Base-by-base conservation (phyloP, 1,140 invertebrate genomes). In the Condylostylus longicornis region DNA sequence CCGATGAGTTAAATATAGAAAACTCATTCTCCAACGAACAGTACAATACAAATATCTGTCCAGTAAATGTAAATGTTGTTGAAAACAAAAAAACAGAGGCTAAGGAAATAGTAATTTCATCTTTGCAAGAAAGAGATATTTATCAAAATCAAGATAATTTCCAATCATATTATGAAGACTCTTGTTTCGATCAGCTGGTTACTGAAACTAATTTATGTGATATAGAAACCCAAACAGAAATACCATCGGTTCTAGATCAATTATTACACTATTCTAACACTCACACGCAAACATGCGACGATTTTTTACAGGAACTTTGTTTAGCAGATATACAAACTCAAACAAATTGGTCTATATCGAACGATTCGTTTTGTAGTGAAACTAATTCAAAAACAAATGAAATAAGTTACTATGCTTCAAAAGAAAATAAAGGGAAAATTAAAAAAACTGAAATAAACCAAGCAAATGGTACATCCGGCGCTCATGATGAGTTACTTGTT, bases 321-420 rank as follows among this genome's bases (percentile, higher is more conserved):
- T 51, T 72, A 15, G 62, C 64, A 10, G 62, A 72, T 40, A 72
- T 66, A 30, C 65, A 74, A 44, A 74, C 71, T 0, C 71, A 74
- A 48, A 73, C 70, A 1, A 56, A 59, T 19, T 66, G 62, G 62
- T 48, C 56, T 5, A 49, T 23, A 3, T n/a, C 18, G 9, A 18
- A 15, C 14, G 35, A 37, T 2, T 12, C n/a, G n/a, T n/a, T n/a
- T n/a, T n/a, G n/a, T n/a, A n/a, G n/a, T n/a, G n/a, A n/a, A n/a
- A n/a, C n/a, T n/a, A n/a, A n/a, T n/a, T n/a, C n/a, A n/a, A n/a
- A n/a, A n/a, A n/a, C n/a, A n/a, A n/a, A n/a, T n/a, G n/a, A n/a
- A n/a, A n/a, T n/a, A n/a, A n/a, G n/a, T n/a, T n/a, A n/a, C n/a
- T n/a, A n/a, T n/a, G n/a, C n/a, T n/a, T n/a, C n/a, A n/a, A n/a